Conservation (phyloP, 1,140 invertebrate species). For the Mactra quadrangularis region DNA sequence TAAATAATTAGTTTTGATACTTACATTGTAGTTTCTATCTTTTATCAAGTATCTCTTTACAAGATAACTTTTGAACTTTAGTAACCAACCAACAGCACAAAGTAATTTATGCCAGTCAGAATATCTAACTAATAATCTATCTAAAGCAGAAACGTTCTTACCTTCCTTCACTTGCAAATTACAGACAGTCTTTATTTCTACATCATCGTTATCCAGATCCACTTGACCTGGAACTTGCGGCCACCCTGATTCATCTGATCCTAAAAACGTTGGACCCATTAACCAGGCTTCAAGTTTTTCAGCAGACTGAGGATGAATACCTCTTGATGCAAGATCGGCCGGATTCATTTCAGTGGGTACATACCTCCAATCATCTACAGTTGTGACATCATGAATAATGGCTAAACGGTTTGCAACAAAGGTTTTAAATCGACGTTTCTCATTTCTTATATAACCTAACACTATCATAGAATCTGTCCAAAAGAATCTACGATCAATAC, state of each 20-base stretch:
- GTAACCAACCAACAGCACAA: conserved; percentile 27
- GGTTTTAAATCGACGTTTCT: conserved; percentile 69
- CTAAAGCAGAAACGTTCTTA: not conserved
- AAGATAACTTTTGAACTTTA: not conserved
- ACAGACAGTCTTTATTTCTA: conserved; percentile 8
- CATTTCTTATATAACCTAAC: conserved; percentile 47
- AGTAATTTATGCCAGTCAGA: conserved; percentile 37
- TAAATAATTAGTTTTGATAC: not conserved
- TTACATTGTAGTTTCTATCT: not conserved
- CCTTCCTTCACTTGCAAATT: not conserved
- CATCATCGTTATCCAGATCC: not conserved
- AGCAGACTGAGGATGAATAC: conserved; percentile 6
- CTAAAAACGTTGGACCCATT: conserved; percentile 58
- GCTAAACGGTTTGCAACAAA: conserved; percentile 83
- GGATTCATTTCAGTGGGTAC: conserved; percentile 70
- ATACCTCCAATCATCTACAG: conserved; percentile 68
- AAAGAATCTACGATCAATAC: conserved; percentile 18
- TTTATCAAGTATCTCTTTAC: not conserved
- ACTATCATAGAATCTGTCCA: conserved; percentile 65
- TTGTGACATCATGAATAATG: conserved; percentile 77
- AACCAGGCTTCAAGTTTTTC: conserved; percentile 39
- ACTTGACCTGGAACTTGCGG: not conserved
- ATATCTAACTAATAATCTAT: conserved; percentile 19
- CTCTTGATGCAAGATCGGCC: no score
- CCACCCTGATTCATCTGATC: conserved; percentile 24